Percentiles rank a stretch among this genome's conserved stretches.
These are phyloP conservation scores for Gadus chalcogrammus DNA, from an alignment of 2,113 vertebrate genomes.

Conservation along the genomic window DNA sequence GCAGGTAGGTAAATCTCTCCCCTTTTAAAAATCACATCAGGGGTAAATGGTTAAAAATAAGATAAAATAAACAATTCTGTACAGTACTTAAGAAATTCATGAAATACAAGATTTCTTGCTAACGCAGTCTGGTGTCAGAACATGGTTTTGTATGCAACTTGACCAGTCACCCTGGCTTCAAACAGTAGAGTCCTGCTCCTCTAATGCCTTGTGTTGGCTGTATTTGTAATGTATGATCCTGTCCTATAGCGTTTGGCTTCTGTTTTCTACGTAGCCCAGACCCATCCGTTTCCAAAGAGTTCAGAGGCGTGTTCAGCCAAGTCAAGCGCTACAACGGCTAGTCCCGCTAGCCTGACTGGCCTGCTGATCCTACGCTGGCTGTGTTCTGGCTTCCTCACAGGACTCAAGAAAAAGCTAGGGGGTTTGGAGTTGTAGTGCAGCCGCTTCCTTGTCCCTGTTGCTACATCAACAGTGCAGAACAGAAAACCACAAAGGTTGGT, in stretches of 20 bases:
- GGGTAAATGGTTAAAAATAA: conserved; percentile 74
- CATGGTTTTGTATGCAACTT: conserved; percentile 26
- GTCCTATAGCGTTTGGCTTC: conserved; percentile 41
- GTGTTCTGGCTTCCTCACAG: conserved; percentile 35
- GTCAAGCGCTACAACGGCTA: conserved; percentile 79
- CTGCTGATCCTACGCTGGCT: conserved; percentile 47
- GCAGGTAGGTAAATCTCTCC: conserved; percentile 52
- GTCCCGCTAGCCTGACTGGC: conserved; percentile 77
- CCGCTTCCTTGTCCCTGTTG: conserved; percentile 40
- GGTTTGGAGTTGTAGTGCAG: conserved; percentile 19
- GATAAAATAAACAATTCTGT: conserved; percentile 69
- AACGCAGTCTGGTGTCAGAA: conserved; percentile 56
- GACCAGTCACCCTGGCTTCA: conserved; percentile 42
- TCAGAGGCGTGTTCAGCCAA: conserved; percentile 73
- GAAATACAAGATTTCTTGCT: conserved; percentile 81
- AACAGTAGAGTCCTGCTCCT: conserved; percentile 66
- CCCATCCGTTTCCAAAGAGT: conserved; percentile 64
- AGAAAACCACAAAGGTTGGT: conserved; percentile 52
- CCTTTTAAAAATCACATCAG: conserved; percentile 65
- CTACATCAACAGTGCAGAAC: conserved; percentile 41
- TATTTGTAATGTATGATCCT: not conserved
- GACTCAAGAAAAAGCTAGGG: conserved; percentile 30
- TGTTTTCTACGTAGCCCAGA: conserved; percentile 58
- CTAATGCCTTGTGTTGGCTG: conserved; percentile 35
- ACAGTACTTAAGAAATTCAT: conserved; percentile 90